These are phyloP conservation scores for Poecilia wingei DNA, from an alignment of 2,797 vertebrate genomes.

Conservation along the genomic window DNA sequence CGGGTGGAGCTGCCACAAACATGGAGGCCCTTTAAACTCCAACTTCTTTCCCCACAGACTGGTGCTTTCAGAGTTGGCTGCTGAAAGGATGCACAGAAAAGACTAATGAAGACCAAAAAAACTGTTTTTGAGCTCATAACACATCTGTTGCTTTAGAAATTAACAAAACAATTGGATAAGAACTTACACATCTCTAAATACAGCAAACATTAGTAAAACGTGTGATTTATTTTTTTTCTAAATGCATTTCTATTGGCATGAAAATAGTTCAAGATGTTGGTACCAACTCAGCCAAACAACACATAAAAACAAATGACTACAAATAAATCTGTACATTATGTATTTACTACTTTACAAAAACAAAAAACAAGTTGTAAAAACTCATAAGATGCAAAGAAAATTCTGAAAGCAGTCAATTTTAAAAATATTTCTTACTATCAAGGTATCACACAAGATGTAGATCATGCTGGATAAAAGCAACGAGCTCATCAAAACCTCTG, in stretches of 20 bases:
- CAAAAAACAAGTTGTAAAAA: neutral
- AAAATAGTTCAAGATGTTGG: neutral
- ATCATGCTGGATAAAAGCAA: neutral
- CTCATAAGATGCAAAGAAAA: neutral
- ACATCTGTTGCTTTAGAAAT: neutral
- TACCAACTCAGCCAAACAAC: neutral
- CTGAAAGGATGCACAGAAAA: neutral
- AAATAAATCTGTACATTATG: neutral
- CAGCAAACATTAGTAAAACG: neutral
- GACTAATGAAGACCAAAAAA: neutral
- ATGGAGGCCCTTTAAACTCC: constrained; percentile 17
- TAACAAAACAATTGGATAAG: neutral
- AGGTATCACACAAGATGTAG: neutral
- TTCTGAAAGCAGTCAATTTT: neutral
- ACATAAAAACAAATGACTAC: neutral
- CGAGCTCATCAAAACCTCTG: neutral
- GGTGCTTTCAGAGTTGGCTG: constrained; percentile 36
- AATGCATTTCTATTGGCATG: neutral
- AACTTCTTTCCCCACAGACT: constrained; percentile 79
- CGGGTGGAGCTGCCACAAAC: constrained; percentile 70
- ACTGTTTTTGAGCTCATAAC: neutral
- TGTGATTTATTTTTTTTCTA: neutral
- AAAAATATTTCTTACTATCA: neutral
- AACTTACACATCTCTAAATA: neutral
- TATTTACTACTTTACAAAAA: neutral